Conservation (phyloP, 2,113 vertebrate species). For the Myrmecobius fasciatus region DNA sequence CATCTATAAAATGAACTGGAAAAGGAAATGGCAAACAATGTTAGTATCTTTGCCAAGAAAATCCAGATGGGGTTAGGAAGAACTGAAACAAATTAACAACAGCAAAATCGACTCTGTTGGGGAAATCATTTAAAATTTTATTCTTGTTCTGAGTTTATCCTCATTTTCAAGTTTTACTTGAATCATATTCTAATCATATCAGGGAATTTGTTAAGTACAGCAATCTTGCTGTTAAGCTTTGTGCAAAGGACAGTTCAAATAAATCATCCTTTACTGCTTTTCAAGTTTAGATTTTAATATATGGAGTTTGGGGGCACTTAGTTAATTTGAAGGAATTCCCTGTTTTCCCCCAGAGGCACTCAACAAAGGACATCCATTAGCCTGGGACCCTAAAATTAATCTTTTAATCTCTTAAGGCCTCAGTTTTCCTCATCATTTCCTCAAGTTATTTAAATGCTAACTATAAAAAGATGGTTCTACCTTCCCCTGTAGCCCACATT, state of each 20-base stretch:
- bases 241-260: not conserved
- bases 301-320: not conserved
- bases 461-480: not conserved
- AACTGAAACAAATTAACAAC: not conserved
- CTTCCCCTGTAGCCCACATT: not conserved
- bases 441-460: not conserved
- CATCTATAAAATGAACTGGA: not conserved
- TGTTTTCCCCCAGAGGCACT: not conserved
- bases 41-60: not conserved
- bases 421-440: not conserved
- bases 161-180: not conserved
- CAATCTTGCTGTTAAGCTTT: not conserved
- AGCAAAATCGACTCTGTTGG: not conserved
- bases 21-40: not conserved
- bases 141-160: not conserved
- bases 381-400: not conserved
- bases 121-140: not conserved
- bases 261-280: not conserved
- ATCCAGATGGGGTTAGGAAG: not conserved
- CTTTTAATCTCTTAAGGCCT: not conserved
- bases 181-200: not conserved
- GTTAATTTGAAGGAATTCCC: not conserved
- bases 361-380: not conserved
- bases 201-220: not conserved
- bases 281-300: not conserved